These are phyloP conservation scores for Ophiothrix spiculata DNA, from an alignment of 35 echinoderm and acorn worm genomes.

Conservation along the genomic window DNA sequence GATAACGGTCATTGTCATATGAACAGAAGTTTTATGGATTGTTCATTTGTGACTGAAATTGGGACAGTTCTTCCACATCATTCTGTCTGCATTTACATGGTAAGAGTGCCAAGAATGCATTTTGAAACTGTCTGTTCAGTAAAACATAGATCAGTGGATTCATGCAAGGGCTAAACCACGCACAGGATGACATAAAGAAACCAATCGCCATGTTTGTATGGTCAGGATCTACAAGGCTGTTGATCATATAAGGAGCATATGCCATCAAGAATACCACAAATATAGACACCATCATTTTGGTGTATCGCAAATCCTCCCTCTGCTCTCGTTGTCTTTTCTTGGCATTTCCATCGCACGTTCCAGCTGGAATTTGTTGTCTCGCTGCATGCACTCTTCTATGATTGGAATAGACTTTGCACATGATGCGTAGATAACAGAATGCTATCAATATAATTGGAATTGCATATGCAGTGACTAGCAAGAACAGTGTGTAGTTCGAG, in stretches of 20 bases:
- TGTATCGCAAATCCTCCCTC: conserved; percentile 38
- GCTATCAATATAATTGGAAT: conserved; percentile 30
- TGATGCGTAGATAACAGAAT: conserved; percentile 26
- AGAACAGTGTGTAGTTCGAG: conserved; percentile 30
- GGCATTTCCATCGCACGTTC: background rate
- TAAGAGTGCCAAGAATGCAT: conserved; percentile 19
- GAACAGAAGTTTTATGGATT: too few species aligned
- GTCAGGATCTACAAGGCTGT: conserved; percentile 34
- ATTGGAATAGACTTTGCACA: conserved; percentile 19
- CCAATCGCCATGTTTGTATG: conserved; percentile 19
- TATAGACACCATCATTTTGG: conserved; percentile 40
- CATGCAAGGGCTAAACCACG: conserved; percentile 43
- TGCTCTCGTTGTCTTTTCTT: background rate
- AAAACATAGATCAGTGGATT: conserved; percentile 36
- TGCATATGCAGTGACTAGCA: conserved; percentile 26
- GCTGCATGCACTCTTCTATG: conserved; percentile 13
- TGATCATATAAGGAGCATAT: conserved; percentile 44
- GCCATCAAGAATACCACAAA: conserved; percentile 33
- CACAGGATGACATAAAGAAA: conserved; percentile 25
- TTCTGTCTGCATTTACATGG: background rate
- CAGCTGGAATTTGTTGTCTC: background rate
- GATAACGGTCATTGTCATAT: too few species aligned
- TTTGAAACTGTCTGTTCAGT: conserved; percentile 38
- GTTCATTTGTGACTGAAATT: too few species aligned
- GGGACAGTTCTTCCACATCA: background rate